Percentiles rank a stretch among this genome's conserved stretches.
phyloP scores from a whole-genome alignment of 2,113 vertebrate species.

The Apodemus speciosus region DNA sequence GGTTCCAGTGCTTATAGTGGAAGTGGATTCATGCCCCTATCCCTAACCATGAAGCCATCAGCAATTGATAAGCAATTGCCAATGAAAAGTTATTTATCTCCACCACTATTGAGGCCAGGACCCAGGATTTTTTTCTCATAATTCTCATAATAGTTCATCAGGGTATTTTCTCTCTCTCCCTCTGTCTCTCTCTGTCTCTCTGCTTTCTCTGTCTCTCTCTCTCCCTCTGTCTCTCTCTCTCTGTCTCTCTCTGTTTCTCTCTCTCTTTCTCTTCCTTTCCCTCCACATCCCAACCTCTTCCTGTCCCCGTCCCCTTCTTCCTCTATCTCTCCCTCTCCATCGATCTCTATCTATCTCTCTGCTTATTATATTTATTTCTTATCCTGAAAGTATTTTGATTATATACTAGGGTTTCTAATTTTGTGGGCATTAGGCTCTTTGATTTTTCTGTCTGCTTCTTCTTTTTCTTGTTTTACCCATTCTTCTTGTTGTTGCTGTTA shows the following conservation, averaged over 20 bases:
- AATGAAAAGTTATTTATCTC: not conserved
- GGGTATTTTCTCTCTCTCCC: not conserved
- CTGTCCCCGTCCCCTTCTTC: too few species aligned
- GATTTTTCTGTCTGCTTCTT: too few species aligned
- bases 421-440: not conserved
- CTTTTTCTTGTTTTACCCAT: too few species aligned
- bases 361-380: not conserved
- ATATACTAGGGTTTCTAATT: not conserved
- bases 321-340: too few species aligned
- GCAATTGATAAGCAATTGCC: not conserved
- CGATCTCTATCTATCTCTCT: too few species aligned
- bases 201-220: too few species aligned
- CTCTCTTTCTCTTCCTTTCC: too few species aligned
- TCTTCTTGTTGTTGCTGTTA: too few species aligned
- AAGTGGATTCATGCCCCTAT: not conserved
- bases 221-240: not conserved
- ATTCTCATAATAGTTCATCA: not conserved
- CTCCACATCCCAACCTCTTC: fast-evolving
- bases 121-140: not conserved
- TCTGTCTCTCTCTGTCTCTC: too few species aligned
- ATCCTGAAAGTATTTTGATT: not conserved
- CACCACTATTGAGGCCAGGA: not conserved
- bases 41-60: not conserved
- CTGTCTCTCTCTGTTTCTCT: too few species aligned
- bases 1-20: not conserved